Base-by-base conservation (phyloP, 1,140 invertebrate species). In the Pseudoatta argentina region DNA sequence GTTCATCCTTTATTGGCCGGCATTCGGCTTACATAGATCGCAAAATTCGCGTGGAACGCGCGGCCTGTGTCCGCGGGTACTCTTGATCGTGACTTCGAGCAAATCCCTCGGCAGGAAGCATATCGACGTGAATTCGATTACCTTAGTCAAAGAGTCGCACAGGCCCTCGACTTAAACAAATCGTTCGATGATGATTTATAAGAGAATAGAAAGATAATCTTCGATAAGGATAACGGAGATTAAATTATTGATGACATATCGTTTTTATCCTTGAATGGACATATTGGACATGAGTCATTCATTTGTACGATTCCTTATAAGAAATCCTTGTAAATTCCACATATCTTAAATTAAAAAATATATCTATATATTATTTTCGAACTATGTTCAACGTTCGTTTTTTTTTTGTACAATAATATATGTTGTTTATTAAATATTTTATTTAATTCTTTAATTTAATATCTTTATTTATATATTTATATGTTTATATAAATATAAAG, bases 1-100 rank as follows among this genome's bases (percentile, higher is more conserved):
- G 83, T 92, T 92, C 92, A 91, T 92, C 91, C 91, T 91, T 93
- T 93, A 92, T 93, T 89, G 91, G 89, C 8, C 87, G 91, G 88
- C 89, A 93, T 92, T 90, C 86, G 91, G 71, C 82, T 89, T 87
- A 88, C 92, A 64, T 89, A 82, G 51, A 91, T 91, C 88, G 89
- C 64, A 91, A 92, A 92, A 92, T 89, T 87, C 87, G 88, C 81
- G 63, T 71, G 72, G 73, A 86, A 88, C 79, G 79, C 77, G 57
- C 76, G 67, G 72, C 67, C 79, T 66, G 61, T 85, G 55, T 24
- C 24, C 24, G 24, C 24, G 24, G 24, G 24, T 71, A 64, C 30
- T 64, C 64, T 64, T 64, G 85, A 81, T 71, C 76, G 48, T 73
- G 79, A 81, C 44, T 55, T 59, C 85, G 77, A 71, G 48, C 75